phyloP scores from a whole-genome alignment of 2,113 vertebrate species.

The Archilochus colubris region DNA sequence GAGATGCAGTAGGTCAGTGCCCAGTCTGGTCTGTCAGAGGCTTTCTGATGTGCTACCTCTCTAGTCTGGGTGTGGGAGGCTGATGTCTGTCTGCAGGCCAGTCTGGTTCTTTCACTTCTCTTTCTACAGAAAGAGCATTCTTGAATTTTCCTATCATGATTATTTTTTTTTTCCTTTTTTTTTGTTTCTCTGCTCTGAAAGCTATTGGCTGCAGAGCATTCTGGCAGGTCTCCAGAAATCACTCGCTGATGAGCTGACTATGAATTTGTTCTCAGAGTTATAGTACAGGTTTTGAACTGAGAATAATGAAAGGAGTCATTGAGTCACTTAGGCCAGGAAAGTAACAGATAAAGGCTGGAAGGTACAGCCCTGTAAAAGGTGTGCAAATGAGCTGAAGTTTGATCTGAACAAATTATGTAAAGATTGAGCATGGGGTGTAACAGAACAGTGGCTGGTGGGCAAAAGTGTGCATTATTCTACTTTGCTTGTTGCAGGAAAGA shows the following conservation, averaged over 20 bases:
- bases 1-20: constrained; percentile 80
- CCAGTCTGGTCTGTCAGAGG: not conserved
- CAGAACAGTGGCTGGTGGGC: not conserved
- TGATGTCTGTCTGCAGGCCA: not conserved
- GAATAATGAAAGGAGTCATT: not conserved
- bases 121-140: not conserved
- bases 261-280: not conserved
- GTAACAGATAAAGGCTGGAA: not conserved
- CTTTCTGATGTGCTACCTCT: not conserved
- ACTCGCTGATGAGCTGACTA: not conserved
- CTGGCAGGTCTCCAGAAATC: not conserved
- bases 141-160: not conserved
- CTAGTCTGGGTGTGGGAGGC: not conserved
- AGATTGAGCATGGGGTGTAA: not conserved
- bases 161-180: not conserved
- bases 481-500: not conserved
- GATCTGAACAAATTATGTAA: not conserved
- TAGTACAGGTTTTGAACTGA: not conserved
- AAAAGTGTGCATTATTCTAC: not conserved
- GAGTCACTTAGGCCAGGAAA: not conserved
- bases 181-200: not conserved
- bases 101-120: not conserved
- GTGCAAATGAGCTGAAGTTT: not conserved
- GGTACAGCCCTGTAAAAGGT: not conserved
- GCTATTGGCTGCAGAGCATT: not conserved